Evolutionary conservation across 2,888 invertebrate genomes (phyloP).

Genomic region (Masnerella sp.): DNA sequence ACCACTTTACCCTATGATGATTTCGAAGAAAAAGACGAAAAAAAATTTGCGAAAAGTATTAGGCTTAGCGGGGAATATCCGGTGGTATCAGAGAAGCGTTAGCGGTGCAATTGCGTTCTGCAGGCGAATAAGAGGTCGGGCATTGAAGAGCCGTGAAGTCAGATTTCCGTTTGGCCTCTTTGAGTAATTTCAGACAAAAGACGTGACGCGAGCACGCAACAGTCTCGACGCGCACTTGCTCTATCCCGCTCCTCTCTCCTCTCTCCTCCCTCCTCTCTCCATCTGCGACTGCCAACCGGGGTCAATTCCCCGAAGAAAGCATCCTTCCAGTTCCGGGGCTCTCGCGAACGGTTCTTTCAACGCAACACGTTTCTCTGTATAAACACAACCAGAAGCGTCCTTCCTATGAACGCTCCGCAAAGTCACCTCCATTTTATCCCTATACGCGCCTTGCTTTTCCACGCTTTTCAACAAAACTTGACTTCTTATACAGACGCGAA

Average conservation of each 20-base stretch:
- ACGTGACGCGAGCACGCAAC: conserved; percentile 21
- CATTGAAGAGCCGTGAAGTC: conserved; percentile 15
- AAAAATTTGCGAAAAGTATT: neutral
- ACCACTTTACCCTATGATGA: no score
- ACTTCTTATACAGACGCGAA: no score
- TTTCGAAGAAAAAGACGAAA: neutral
- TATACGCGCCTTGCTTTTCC: no score
- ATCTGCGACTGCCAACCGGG: conserved; percentile 39
- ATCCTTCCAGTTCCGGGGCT: conserved; percentile 61
- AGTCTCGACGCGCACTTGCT: conserved; percentile 21
- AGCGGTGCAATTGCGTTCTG: conserved; percentile 5
- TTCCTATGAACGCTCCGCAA: conserved; percentile 13
- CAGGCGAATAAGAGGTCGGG: conserved; percentile 16
- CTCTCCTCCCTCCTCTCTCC: conserved; percentile 48
- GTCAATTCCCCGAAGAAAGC: conserved; percentile 61
- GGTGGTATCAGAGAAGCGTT: neutral
- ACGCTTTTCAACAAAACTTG: no score
- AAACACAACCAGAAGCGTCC: conserved; percentile 25
- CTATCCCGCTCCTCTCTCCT: conserved; percentile 45
- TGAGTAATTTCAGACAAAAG: conserved; percentile 37
- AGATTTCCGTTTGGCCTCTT: conserved; percentile 22
- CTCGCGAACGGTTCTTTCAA: conserved; percentile 43
- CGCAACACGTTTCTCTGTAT: conserved; percentile 41
- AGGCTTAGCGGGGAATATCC: neutral
- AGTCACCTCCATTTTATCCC: conserved; percentile 26